phyloP scores from a whole-genome alignment of 2,888 invertebrate species.

The Andrena hattorfiana region DNA sequence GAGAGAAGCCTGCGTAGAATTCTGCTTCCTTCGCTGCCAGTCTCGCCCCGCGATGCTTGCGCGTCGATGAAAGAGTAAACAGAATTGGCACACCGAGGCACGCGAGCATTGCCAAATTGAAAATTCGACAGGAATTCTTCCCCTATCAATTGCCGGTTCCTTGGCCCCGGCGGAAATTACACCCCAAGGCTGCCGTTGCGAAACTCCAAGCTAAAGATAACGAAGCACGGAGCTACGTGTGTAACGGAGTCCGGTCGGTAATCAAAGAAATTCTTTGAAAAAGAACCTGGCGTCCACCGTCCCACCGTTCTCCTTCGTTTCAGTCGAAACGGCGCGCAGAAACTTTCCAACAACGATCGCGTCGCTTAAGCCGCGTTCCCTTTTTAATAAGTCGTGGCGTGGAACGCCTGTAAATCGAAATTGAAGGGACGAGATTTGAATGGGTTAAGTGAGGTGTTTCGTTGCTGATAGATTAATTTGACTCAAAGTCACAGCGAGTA shows the following conservation, averaged over 20 bases:
- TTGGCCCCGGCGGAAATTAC: constrained; percentile 40
- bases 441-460: constrained; percentile 23
- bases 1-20: not conserved
- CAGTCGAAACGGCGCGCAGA: not conserved
- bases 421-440: not conserved
- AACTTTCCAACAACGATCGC: not conserved
- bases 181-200: constrained; percentile 42
- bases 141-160: constrained; percentile 38
- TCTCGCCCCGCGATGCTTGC: not conserved
- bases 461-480: constrained; percentile 43
- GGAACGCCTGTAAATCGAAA: not conserved
- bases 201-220: constrained; percentile 26
- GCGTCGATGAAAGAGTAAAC: constrained; percentile 43
- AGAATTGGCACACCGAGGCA: constrained; percentile 53
- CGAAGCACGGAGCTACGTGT: constrained; percentile 20
- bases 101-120: constrained; percentile 53
- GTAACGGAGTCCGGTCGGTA: constrained; percentile 23
- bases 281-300: not conserved
- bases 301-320: not conserved
- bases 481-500: constrained; percentile 36
- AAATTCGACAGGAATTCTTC: constrained; percentile 51
- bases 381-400: not conserved
- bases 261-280: constrained; percentile 36
- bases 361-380: not conserved
- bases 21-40: not conserved